Evolutionary conservation across 1,140 invertebrate species (phyloP).

Genomic region (Pseudomyrmex flavicornis): DNA sequence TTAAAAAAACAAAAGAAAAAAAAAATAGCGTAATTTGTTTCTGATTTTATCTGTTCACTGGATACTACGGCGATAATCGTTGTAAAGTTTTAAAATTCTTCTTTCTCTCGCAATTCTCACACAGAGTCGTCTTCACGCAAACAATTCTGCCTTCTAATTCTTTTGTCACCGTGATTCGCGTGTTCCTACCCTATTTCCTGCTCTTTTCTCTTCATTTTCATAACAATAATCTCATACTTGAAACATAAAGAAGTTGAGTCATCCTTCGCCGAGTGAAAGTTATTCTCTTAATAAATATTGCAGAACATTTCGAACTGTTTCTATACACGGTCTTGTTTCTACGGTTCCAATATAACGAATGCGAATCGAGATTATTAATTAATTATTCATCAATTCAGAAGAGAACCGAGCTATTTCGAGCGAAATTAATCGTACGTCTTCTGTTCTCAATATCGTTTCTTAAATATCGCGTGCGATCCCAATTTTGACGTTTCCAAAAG

Average conservation of each 20-base stretch:
- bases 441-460: no score
- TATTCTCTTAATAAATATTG: neutral
- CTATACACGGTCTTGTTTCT: neutral
- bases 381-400: neutral
- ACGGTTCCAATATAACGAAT: no score
- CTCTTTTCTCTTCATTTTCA: slow-evolving; percentile 22
- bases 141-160: neutral
- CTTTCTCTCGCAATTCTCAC: neutral
- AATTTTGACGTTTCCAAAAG: neutral
- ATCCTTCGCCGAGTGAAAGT: slow-evolving; percentile 41
- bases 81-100: no score
- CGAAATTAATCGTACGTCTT: neutral
- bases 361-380: neutral
- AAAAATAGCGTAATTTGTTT: no score
- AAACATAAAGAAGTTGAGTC: slow-evolving; percentile 36
- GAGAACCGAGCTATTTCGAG: no score
- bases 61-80: no score
- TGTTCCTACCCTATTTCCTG: neutral
- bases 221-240: slow-evolving; percentile 10
- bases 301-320: neutral
- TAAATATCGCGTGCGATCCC: neutral
- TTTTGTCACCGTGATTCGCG: neutral
- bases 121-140: neutral
- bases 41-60: no score
- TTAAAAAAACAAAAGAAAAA: no score